Evolutionary conservation across 2,797 vertebrate species (phyloP).

Genomic region (Heterohyrax brucei): DNA sequence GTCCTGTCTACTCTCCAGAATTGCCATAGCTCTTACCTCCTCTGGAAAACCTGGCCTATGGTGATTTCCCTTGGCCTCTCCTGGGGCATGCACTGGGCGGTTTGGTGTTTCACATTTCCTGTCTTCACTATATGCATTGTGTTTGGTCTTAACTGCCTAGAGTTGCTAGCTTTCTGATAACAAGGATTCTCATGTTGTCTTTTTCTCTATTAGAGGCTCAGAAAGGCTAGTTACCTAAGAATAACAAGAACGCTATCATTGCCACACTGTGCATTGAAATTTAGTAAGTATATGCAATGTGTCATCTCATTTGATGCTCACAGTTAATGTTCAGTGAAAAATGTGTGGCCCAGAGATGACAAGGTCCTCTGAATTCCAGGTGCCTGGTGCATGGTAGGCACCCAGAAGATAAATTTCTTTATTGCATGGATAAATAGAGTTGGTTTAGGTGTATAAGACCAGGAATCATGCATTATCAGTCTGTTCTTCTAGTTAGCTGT

Average conservation of each 20-base stretch:
- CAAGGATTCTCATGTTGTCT: not conserved
- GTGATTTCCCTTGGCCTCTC: not conserved
- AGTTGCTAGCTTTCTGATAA: not conserved
- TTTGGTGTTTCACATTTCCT: not conserved
- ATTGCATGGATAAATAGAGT: not conserved
- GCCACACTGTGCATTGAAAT: not conserved
- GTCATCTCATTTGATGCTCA: not conserved
- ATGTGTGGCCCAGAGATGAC: not conserved
- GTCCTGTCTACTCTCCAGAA: not conserved
- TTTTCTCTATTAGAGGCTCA: not conserved
- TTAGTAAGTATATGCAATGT: not conserved
- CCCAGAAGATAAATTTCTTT: not conserved
- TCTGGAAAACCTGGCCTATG: fast-evolving
- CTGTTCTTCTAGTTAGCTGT: not conserved
- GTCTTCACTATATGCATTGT: not conserved
- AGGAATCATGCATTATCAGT: fast-evolving
- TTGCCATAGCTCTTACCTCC: fast-evolving
- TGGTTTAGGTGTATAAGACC: not conserved
- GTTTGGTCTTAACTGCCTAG: not conserved
- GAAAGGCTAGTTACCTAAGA: not conserved
- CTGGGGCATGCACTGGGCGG: fast-evolving
- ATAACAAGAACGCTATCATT: not conserved
- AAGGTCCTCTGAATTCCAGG: not conserved
- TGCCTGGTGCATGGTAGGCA: not conserved
- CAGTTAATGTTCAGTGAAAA: not conserved